Evolutionary conservation across 2,888 invertebrate species (phyloP).

Genomic region (Rotaria macrura): DNA sequence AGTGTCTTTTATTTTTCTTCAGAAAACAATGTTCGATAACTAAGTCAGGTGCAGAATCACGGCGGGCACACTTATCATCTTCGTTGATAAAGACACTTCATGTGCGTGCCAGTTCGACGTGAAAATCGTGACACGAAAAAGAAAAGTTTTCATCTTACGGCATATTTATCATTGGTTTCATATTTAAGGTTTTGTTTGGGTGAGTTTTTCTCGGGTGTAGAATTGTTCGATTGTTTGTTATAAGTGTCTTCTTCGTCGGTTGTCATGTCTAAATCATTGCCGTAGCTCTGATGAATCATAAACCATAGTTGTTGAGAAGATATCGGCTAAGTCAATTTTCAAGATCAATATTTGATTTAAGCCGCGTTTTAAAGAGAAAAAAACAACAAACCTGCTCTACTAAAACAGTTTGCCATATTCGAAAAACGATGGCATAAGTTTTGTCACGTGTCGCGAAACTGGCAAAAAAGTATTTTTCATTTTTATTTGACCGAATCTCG

Average conservation of each 20-base stretch:
- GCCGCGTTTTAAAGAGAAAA: not conserved
- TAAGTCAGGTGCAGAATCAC: not conserved
- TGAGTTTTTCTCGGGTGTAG: not conserved
- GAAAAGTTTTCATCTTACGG: not conserved
- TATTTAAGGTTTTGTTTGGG: not conserved
- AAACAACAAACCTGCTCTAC: constrained; percentile 62
- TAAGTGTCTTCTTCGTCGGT: constrained; percentile 58
- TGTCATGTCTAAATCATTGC: constrained; percentile 79
- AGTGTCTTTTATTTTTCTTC: not conserved
- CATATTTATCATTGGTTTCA: not conserved
- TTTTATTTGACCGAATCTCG: constrained; percentile 52
- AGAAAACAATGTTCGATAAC: not conserved
- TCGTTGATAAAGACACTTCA: no score
- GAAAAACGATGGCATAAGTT: constrained; percentile 83
- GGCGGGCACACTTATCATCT: no score
- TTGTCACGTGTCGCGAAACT: constrained; percentile 87
- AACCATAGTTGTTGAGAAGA: constrained; percentile 73
- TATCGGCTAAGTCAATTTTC: constrained; percentile 58
- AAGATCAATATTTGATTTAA: not conserved
- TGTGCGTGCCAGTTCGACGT: no score
- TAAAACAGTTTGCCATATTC: constrained; percentile 87
- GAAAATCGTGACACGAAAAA: no score
- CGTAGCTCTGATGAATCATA: constrained; percentile 82
- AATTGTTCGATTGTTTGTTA: not conserved
- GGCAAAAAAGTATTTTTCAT: constrained; percentile 79